Percentiles rank a stretch among this genome's conserved stretches.
Conservation (phyloP, 2,888 invertebrate genomes). For the Octonoba sinensis region DNA sequence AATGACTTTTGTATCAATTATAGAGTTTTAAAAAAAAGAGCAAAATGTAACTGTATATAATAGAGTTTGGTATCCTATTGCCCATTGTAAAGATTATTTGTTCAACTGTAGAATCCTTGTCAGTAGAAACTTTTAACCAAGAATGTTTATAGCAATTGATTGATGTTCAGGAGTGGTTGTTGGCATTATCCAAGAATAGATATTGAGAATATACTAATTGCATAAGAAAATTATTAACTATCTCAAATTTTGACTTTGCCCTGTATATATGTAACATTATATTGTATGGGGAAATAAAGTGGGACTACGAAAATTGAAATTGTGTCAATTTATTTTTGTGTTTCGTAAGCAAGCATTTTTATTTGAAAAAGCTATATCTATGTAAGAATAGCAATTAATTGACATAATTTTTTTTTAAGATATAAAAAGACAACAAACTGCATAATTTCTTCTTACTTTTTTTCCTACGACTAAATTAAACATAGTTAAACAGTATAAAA, state of each 20-base stretch:
- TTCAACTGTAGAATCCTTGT: slow-evolving; percentile 53
- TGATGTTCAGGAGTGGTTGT: slow-evolving; percentile 56
- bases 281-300: slow-evolving; percentile 56
- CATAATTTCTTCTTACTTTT: too few relatives aligned
- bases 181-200: slow-evolving; percentile 55
- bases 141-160: slow-evolving; percentile 60
- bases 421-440: too few relatives aligned
- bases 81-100: slow-evolving; percentile 50
- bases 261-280: slow-evolving; percentile 57
- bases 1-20: slow-evolving; percentile 38
- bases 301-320: slow-evolving; percentile 28
- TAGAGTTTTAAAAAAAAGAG: slow-evolving; percentile 18
- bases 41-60: slow-evolving; percentile 39
- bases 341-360: too few relatives aligned
- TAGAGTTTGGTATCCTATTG: slow-evolving; percentile 39
- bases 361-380: too few relatives aligned
- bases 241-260: slow-evolving; percentile 56
- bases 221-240: slow-evolving; percentile 38
- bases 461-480: too few relatives aligned
- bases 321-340: background rate
- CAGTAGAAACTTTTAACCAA: slow-evolving; percentile 52
- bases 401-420: too few relatives aligned
- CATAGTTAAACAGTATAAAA: too few relatives aligned
- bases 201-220: slow-evolving; percentile 35
- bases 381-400: too few relatives aligned